Conservation (phyloP, 2,113 vertebrate genomes). For the Pteruthius melanotis region DNA sequence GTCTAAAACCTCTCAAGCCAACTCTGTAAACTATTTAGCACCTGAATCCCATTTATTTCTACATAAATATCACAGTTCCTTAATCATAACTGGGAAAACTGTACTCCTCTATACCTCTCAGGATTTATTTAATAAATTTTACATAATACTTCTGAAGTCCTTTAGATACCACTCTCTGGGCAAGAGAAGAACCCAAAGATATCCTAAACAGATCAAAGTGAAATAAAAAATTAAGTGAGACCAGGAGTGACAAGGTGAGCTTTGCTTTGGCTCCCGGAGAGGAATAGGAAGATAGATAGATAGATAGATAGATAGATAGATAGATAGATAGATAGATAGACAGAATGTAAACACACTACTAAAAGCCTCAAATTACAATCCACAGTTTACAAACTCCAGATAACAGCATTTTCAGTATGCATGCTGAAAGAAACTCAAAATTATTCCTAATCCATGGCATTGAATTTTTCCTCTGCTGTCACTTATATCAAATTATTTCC, state of each 20-base stretch:
- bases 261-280: background rate
- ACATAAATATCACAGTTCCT: background rate
- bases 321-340: background rate
- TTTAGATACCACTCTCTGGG: background rate
- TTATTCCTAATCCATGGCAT: background rate
- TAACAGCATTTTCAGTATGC: background rate
- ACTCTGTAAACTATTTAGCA: slow-evolving; percentile 13
- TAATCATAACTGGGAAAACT: background rate
- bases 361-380: background rate
- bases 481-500: background rate
- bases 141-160: background rate
- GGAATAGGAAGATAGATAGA: background rate
- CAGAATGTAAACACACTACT: background rate
- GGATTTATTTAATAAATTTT: background rate
- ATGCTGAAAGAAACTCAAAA: background rate
- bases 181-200: background rate
- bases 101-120: background rate
- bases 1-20: background rate
- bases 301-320: background rate
- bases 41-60: slow-evolving; percentile 6
- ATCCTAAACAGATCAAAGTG: background rate
- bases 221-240: background rate
- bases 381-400: background rate
- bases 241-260: background rate
- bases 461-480: background rate